phyloP scores from a whole-genome alignment of 2,113 vertebrate species.

The Cinclus mexicanus region DNA sequence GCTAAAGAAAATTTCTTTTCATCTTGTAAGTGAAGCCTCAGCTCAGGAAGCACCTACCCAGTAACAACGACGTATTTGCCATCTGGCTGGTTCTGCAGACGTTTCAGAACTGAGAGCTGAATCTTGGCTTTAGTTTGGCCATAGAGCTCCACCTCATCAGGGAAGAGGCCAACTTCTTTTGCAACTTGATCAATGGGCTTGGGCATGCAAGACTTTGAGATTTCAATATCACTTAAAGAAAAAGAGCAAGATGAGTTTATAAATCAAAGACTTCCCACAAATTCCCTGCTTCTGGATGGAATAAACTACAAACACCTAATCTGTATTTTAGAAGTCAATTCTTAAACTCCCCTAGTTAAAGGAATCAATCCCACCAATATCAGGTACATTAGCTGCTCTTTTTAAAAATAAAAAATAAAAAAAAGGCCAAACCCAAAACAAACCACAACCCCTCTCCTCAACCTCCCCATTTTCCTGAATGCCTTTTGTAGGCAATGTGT shows the following conservation, averaged over 20 bases:
- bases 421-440: not conserved
- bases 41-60: conserved; percentile 77
- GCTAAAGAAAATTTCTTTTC: not conserved
- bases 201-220: conserved; percentile 87
- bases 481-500: not conserved
- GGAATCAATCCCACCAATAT: not conserved
- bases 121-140: conserved; percentile 96
- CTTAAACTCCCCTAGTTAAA: not conserved
- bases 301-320: not conserved
- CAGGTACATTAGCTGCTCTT: not conserved
- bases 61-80: conserved; percentile 97
- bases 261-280: not conserved
- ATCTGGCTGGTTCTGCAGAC: conserved; percentile 84
- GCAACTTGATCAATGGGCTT: conserved; percentile 85
- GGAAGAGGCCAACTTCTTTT: conserved; percentile 86
- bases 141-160: conserved; percentile 89
- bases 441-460: not conserved
- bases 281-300: accelerated
- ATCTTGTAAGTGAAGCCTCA: not conserved
- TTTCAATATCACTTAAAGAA: conserved; percentile 87
- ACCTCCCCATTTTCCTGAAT: not conserved
- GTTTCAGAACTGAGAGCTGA: conserved; percentile 81
- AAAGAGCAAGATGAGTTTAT: not conserved
- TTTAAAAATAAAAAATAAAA: not conserved
- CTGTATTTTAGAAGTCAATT: not conserved